Conservation (phyloP, 2,797 vertebrate species). For the Salarias fasciatus region DNA sequence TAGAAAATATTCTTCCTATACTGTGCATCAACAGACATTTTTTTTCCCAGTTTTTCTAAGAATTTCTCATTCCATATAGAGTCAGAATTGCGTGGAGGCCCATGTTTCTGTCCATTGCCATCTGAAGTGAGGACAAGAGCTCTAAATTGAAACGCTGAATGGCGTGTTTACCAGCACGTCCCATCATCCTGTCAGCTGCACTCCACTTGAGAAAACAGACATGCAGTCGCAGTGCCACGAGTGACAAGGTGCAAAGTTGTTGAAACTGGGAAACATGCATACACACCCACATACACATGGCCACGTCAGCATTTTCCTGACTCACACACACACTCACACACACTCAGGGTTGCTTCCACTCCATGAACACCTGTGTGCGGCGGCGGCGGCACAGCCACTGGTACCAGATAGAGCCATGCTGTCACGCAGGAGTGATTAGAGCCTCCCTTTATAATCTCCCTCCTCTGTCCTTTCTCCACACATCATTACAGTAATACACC, state of each 20-base stretch:
- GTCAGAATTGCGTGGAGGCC: constrained; percentile 31
- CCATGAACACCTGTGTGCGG: constrained; percentile 40
- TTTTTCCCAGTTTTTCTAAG: not conserved
- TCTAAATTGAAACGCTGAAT: constrained; percentile 58
- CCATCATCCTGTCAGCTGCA: constrained; percentile 50
- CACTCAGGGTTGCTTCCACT: constrained; percentile 29
- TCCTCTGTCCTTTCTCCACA: constrained; percentile 78
- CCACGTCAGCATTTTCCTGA: not conserved
- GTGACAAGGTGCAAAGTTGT: constrained; percentile 37
- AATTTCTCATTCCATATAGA: constrained; percentile 1
- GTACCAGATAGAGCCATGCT: constrained; percentile 55
- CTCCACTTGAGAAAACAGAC: constrained; percentile 51
- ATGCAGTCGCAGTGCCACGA: constrained; percentile 41
- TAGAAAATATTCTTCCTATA: no score
- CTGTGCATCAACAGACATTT: no score
- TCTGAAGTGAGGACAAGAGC: constrained; percentile 41
- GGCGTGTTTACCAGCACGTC: constrained; percentile 54
- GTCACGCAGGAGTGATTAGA: constrained; percentile 73
- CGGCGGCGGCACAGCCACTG: constrained; percentile 30
- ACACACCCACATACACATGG: constrained; percentile 7
- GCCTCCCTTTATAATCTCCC: constrained; percentile 70
- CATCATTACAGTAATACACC: constrained; percentile 82
- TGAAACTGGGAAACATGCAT: constrained; percentile 24
- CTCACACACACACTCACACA: constrained; percentile 1
- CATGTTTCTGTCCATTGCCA: constrained; percentile 33